phyloP scores from a whole-genome alignment of 2,888 invertebrate genomes.

The Drosophila flavopinicola region DNA sequence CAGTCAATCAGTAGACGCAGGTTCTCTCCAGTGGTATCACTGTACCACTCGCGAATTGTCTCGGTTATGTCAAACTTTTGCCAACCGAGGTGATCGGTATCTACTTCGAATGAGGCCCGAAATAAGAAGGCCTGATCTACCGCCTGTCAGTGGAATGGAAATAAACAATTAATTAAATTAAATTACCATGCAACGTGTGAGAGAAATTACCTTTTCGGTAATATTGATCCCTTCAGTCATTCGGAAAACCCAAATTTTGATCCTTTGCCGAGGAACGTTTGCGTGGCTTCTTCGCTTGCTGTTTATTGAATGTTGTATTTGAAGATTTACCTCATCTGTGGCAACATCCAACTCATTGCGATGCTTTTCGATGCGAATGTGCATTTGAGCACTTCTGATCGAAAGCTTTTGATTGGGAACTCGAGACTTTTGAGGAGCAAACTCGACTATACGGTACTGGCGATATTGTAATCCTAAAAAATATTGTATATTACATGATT shows the following conservation, averaged over 20 bases:
- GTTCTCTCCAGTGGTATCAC: constrained; percentile 79
- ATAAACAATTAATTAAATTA: not conserved
- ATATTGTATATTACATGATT: not conserved
- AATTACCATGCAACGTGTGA: not conserved
- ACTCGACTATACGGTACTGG: constrained; percentile 93
- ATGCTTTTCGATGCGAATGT: constrained; percentile 86
- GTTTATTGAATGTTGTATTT: constrained; percentile 34
- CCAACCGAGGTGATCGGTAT: constrained; percentile 91
- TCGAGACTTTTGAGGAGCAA: constrained; percentile 88
- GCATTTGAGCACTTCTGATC: constrained; percentile 91
- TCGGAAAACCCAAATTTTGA: constrained; percentile 83
- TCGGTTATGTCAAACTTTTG: constrained; percentile 93
- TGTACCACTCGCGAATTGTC: constrained; percentile 91
- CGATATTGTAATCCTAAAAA: constrained; percentile 91
- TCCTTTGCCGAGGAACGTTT: constrained; percentile 46
- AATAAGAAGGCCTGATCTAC: constrained; percentile 87
- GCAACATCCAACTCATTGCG: constrained; percentile 29
- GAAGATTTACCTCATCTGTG: constrained; percentile 11
- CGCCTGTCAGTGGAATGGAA: constrained; percentile 83
- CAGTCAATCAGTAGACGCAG: constrained; percentile 93
- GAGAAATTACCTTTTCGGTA: constrained; percentile 76
- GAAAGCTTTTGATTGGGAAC: constrained; percentile 86
- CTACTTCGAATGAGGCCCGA: constrained; percentile 86
- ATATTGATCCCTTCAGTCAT: constrained; percentile 69
- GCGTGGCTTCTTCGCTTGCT: constrained; percentile 29